phyloP scores from a whole-genome alignment of 1,140 invertebrate genomes.

The Physella acuta region DNA sequence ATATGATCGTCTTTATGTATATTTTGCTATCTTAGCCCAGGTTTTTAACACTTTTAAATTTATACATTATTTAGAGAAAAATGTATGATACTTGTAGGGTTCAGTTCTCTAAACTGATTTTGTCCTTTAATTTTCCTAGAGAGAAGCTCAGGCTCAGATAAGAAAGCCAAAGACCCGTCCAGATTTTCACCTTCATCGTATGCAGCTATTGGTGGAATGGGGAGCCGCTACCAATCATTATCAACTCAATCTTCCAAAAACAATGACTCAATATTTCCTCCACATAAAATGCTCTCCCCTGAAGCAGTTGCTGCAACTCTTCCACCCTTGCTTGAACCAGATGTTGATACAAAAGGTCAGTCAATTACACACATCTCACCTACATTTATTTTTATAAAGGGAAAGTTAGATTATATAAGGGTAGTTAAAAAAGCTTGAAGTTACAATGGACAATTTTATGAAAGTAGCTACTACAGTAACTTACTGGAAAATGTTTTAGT shows the following conservation, averaged over 20 bases:
- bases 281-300: constrained; percentile 27
- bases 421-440: too few relatives aligned
- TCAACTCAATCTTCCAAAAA: background rate
- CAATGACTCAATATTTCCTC: constrained; percentile 15
- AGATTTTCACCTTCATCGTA: constrained; percentile 1
- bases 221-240: background rate
- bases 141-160: constrained; percentile 37
- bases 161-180: constrained; percentile 6
- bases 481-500: too few relatives aligned
- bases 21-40: too few relatives aligned
- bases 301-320: constrained; percentile 39
- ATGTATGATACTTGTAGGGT: too few relatives aligned
- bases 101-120: background rate
- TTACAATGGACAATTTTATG: too few relatives aligned
- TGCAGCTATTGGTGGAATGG: background rate
- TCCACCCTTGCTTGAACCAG: constrained; percentile 37
- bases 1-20: too few relatives aligned
- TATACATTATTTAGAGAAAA: too few relatives aligned
- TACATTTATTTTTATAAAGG: too few relatives aligned
- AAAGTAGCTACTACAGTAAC: too few relatives aligned
- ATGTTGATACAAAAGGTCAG: constrained; percentile 13
- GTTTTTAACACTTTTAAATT: too few relatives aligned
- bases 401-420: too few relatives aligned
- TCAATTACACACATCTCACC: too few relatives aligned
- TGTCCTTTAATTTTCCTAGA: constrained; percentile 34